Evolutionary conservation across 2,888 invertebrate species (phyloP).

Genomic region (Ferrisia virgata): DNA sequence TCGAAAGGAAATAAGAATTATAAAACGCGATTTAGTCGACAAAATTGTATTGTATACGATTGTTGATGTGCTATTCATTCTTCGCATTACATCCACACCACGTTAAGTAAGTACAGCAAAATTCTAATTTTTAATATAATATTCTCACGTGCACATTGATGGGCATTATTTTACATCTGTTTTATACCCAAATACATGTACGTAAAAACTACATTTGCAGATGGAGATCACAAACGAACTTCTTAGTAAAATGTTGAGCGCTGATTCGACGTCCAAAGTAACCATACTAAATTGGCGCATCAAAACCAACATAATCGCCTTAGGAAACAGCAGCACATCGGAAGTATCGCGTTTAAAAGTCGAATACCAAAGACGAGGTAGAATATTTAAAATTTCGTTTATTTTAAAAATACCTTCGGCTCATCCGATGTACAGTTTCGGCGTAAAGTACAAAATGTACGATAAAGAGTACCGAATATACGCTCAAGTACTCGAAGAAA

Average conservation of each 20-base stretch:
- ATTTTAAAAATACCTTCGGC: not conserved
- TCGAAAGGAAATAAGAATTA: too few relatives aligned
- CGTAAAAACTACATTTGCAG: too few relatives aligned
- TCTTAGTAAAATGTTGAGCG: not conserved
- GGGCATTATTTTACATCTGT: too few relatives aligned
- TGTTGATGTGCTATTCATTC: too few relatives aligned
- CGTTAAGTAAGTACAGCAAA: too few relatives aligned
- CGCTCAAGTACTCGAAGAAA: not conserved
- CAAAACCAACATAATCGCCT: not conserved
- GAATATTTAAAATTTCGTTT: not conserved
- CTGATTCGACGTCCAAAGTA: not conserved
- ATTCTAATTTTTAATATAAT: too few relatives aligned
- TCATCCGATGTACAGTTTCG: not conserved
- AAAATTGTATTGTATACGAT: too few relatives aligned
- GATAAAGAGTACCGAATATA: not conserved
- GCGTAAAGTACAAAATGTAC: not conserved
- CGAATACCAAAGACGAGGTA: not conserved
- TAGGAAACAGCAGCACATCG: not conserved
- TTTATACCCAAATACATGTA: too few relatives aligned
- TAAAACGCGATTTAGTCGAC: too few relatives aligned
- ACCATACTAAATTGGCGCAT: not conserved
- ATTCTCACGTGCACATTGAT: too few relatives aligned
- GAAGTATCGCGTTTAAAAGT: not conserved
- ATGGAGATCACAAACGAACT: not conserved
- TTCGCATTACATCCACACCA: too few relatives aligned